These are phyloP conservation scores for Alectoris magna DNA, from an alignment of 2,797 vertebrate species.

Conservation along the genomic window DNA sequence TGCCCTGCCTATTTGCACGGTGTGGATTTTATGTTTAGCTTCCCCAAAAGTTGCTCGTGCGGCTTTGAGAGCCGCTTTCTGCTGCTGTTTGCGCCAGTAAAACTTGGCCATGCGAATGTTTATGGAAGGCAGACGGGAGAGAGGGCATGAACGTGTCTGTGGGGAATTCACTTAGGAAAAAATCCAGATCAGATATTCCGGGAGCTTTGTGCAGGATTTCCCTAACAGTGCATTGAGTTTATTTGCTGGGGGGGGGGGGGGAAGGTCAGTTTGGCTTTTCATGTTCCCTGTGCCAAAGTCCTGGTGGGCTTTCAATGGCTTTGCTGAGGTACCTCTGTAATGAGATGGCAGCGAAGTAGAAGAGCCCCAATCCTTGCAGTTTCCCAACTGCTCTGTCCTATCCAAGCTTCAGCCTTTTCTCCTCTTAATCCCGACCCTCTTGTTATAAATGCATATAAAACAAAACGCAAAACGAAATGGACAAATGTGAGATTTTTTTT, in stretches of 20 bases:
- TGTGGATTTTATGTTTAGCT: accelerated
- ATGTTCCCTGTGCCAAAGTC: background rate
- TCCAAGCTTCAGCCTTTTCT: background rate
- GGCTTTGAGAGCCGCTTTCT: background rate
- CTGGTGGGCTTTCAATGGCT: background rate
- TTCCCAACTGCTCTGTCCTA: background rate
- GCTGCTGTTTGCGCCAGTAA: background rate
- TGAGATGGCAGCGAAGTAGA: background rate
- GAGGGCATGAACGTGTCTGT: background rate
- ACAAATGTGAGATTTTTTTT: background rate
- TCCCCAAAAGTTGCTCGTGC: background rate
- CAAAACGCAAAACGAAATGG: background rate
- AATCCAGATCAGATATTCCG: background rate
- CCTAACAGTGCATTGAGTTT: background rate
- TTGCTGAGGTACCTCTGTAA: background rate
- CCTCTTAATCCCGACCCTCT: background rate
- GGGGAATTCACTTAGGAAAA: background rate
- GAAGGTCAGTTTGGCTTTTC: background rate
- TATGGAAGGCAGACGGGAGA: background rate
- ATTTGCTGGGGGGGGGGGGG: too few species aligned
- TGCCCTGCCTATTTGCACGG: background rate
- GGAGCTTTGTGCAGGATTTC: background rate
- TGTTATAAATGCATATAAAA: background rate
- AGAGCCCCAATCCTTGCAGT: background rate
- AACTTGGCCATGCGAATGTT: background rate